These are phyloP conservation scores for Boloria euphrosyne DNA, from an alignment of 2,888 invertebrate genomes.

Conservation along the genomic window DNA sequence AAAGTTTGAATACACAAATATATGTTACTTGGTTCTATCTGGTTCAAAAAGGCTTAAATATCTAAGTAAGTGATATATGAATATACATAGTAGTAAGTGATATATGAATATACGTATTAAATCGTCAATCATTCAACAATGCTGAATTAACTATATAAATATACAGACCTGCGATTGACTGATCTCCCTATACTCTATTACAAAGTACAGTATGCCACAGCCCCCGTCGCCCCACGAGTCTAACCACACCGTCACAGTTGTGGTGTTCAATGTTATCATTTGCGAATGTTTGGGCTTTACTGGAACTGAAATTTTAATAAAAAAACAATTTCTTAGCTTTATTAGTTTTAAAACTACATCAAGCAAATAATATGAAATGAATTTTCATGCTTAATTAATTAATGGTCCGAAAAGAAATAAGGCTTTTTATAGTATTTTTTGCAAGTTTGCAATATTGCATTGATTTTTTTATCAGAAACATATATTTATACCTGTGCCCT, in stretches of 20 bases:
- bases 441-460: too few species aligned
- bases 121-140: too few species aligned
- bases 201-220: slow-evolving; percentile 92
- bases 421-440: background rate
- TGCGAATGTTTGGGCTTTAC: slow-evolving; percentile 90
- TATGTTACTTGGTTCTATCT: too few species aligned
- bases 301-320: slow-evolving; percentile 79
- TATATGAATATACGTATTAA: too few species aligned
- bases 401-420: too few species aligned
- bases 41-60: too few species aligned
- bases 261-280: slow-evolving; percentile 92
- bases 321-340: background rate
- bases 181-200: slow-evolving; percentile 88
- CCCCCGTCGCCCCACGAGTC: slow-evolving; percentile 95
- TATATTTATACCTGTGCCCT: slow-evolving; percentile 84
- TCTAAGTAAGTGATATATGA: too few species aligned
- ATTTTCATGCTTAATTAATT: too few species aligned
- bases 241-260: slow-evolving; percentile 92
- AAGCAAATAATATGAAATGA: too few species aligned
- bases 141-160: background rate
- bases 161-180: slow-evolving; percentile 69
- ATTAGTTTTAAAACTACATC: too few species aligned
- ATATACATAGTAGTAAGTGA: too few species aligned
- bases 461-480: background rate
- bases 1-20: too few species aligned